Base-by-base conservation (phyloP, 53 echinoderm and acorn worm species). In the Arbacia lixula region DNA sequence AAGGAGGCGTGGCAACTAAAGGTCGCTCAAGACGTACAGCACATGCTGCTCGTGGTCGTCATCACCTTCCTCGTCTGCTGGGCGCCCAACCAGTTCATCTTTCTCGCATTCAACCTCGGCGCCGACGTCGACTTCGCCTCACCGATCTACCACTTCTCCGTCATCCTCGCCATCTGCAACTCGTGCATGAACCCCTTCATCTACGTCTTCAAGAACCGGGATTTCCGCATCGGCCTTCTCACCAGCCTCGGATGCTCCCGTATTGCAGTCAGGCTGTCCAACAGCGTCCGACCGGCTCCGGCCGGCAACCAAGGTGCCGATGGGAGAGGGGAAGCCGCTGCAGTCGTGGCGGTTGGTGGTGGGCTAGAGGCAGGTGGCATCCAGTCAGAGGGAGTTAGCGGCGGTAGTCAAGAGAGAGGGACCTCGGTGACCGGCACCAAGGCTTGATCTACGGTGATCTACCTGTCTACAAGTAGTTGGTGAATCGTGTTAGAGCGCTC, bases 111-210 rank as follows among this genome's bases (percentile, higher is more conserved):
- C 85, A 91, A 91, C 69, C 87, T 93, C 17, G 89, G 87, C 4
- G 96, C 89, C 14, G 73, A 86, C 28, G 85, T 95, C 36, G 80
- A 89, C 78, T 95, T 95, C 85, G 49, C 74, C 27, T 40, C 57
- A 10, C 68, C 84, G 69, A 68, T 68, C 21, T 93, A 93, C 79
- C 91, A 91, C 64, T 66, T 87, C 37, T 88, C 96, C 34, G 93
- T 96, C 50, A 90, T 95, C 85, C 69, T 96, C 9, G 93, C 91
- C n/a, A 33, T 96, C 6, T 87, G 91, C 42, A 96, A 96, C 68
- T 91, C 89, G 38, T 91, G 93, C 68, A 86, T 96, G 60, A 96
- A 96, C 46, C 96, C 96, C 1, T 91, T 96, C 83, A 93, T 96
- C 71, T 96, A 96, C 73, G 89, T 91, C 21, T 91, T 89, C 52